Base-by-base conservation (phyloP, 2,113 vertebrate genomes). In the Galeopterus variegatus region DNA sequence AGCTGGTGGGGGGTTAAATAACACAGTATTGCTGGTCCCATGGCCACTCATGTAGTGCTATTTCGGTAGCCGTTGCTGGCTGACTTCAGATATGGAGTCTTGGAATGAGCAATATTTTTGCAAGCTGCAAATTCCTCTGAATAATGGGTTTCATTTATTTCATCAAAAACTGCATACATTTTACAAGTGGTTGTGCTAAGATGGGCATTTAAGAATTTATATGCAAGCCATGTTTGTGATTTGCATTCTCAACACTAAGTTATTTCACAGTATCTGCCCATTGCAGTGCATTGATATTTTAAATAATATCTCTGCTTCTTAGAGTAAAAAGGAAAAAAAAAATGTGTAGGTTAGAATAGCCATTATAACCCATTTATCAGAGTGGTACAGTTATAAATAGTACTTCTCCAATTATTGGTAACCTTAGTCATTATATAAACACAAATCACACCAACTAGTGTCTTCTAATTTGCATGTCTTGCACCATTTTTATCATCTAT, bases 361-460 rank as follows among this genome's bases (percentile, higher is more conserved):
- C 69, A 67, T 98, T 97, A 87, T 93, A 95, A 97, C 88, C 95
- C 90, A 98, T 98, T 97, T 97, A 95, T 98, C 98, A 98, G 94
- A 98, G 67, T 67, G 52, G 24, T 81, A 94, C 76, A 89, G 96
- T 97, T 97, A 98, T 93, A 98, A 97, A 97, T 97, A 97, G 81
- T 84, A 93, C 76, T 97, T 95, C 81, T 91, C 70, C 90, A 97
- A 97, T 98, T 97, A 98, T 96, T 97, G 87, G 67, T 97, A 97
- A 92, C 93, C 77, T 96, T 97, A 88, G 88, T 97, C 81, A 97
- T 97, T 4, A 0, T 87, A 92, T 70, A 92, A 97, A 96, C 79
- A 97, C 91, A 96, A 96, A 98, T 97, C 89, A 88, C 31, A 90
- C 72, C 88, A 97, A 93, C 73, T 96, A 89, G 58, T 76, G 93